phyloP scores from a whole-genome alignment of 2,113 vertebrate genomes.

The Propithecus coquereli region DNA sequence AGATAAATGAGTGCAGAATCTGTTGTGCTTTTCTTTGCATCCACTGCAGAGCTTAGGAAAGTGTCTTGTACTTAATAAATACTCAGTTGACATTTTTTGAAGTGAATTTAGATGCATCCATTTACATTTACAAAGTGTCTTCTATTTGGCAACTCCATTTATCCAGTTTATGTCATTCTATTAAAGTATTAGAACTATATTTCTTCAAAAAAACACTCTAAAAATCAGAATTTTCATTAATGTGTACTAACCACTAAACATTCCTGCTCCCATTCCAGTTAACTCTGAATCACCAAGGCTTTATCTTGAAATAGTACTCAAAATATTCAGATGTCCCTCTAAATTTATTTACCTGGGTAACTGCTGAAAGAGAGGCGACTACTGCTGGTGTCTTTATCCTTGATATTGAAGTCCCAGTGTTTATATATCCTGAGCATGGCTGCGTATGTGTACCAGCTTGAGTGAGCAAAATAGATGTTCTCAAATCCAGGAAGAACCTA shows the following conservation, averaged over 20 bases:
- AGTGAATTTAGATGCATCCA: background rate
- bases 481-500: conserved; percentile 95
- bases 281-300: background rate
- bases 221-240: background rate
- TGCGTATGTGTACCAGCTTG: conserved; percentile 95
- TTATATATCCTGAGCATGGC: conserved; percentile 94
- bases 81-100: background rate
- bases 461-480: conserved; percentile 93
- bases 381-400: conserved; percentile 84
- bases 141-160: background rate
- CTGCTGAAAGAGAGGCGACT: conserved; percentile 93
- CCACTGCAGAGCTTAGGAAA: background rate
- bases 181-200: background rate
- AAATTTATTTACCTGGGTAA: conserved; percentile 88
- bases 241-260: background rate
- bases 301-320: background rate
- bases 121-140: background rate
- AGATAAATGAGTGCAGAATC: background rate
- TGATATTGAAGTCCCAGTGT: conserved; percentile 92
- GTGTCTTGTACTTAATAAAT: background rate
- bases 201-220: background rate
- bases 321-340: background rate
- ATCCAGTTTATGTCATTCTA: background rate
- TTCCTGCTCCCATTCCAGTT: background rate
- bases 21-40: background rate